phyloP scores from a whole-genome alignment of 2,797 vertebrate genomes.

The Pristis pectinata region DNA sequence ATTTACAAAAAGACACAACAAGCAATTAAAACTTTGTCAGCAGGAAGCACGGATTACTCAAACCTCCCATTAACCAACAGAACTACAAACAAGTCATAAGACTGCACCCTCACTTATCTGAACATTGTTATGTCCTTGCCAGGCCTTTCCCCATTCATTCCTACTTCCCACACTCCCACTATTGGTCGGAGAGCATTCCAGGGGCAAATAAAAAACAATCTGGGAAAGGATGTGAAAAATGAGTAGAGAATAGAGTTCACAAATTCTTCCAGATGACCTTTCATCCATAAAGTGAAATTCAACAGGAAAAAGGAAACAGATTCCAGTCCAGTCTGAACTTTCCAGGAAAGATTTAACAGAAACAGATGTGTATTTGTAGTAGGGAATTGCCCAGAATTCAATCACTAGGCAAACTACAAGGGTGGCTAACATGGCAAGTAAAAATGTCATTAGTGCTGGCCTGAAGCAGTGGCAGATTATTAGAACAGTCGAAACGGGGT shows the following conservation, averaged over 20 bases:
- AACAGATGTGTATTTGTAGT: too few relatives aligned
- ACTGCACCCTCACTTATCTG: slow-evolving; percentile 2
- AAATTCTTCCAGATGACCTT: background rate
- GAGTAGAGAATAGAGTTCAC: background rate
- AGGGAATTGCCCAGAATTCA: background rate
- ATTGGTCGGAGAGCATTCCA: background rate
- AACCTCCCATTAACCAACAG: background rate
- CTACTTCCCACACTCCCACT: too few relatives aligned
- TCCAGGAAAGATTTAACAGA: slow-evolving; percentile 21
- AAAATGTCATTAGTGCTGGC: background rate
- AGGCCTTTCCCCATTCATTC: background rate
- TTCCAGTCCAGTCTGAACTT: slow-evolving; percentile 3
- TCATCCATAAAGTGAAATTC: background rate
- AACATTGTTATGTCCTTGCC: background rate
- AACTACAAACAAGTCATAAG: background rate
- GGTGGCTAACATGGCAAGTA: background rate
- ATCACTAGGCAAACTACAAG: background rate
- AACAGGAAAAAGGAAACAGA: background rate
- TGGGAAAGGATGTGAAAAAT: background rate
- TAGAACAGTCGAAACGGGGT: background rate
- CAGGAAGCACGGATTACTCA: slow-evolving; percentile 15
- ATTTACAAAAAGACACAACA: slow-evolving; percentile 27
- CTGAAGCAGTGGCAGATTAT: background rate
- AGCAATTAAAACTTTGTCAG: background rate
- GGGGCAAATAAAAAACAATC: background rate